Evolutionary conservation across 2,888 invertebrate genomes (phyloP).

Genomic region (Brachyptera risi): DNA sequence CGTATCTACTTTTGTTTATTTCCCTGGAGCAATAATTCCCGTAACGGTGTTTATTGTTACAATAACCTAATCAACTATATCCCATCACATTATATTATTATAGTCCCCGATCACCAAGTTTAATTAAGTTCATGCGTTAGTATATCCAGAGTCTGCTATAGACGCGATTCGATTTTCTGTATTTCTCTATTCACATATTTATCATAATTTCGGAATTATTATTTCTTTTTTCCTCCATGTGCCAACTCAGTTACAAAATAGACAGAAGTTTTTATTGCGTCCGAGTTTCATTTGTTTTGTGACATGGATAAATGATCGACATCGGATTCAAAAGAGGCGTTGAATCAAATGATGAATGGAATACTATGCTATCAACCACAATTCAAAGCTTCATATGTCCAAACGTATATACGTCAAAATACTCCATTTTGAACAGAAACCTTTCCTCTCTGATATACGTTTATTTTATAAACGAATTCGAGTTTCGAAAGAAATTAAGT

Average conservation of each 20-base stretch:
- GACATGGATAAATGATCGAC: constrained; percentile 15
- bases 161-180: not conserved
- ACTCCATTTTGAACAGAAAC: not conserved
- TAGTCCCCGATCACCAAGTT: constrained; percentile 1
- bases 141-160: not conserved
- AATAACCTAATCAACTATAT: constrained; percentile 12
- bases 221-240: not conserved
- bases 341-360: constrained; percentile 12
- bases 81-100: constrained; percentile 2
- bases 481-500: constrained; percentile 9
- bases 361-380: not conserved
- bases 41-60: constrained; percentile 13
- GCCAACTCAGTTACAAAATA: constrained; percentile 7
- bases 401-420: not conserved
- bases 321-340: constrained; percentile 15
- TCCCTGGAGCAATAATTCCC: constrained; percentile 15
- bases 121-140: not conserved
- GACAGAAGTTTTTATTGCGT: constrained; percentile 14
- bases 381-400: not conserved
- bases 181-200: constrained; percentile 1
- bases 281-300: constrained; percentile 17
- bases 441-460: too few species aligned
- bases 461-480: too few species aligned
- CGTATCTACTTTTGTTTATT: constrained; percentile 18
- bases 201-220: not conserved